Evolutionary conservation across 1,140 invertebrate species (phyloP).

Genomic region (Akabosia matsudoensis): DNA sequence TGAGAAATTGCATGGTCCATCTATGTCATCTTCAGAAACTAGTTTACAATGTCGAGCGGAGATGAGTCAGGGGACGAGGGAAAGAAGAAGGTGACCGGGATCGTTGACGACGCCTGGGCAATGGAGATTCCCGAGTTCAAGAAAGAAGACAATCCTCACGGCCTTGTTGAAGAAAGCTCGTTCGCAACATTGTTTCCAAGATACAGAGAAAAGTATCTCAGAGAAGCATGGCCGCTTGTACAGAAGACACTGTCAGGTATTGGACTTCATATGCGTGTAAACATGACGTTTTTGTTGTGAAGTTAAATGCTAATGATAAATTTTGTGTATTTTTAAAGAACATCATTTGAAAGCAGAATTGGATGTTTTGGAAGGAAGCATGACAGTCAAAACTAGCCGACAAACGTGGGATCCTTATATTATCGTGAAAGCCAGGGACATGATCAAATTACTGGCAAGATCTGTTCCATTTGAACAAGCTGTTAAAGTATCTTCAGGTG

Average conservation of each 20-base stretch:
- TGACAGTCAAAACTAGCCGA: conserved; percentile 90
- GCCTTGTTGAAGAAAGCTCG: conserved; percentile 70
- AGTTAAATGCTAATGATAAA: neutral
- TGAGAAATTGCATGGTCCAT: too few relatives aligned
- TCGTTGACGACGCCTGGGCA: conserved; percentile 80
- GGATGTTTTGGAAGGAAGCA: conserved; percentile 91
- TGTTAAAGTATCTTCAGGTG: conserved; percentile 62
- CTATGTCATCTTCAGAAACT: conserved; percentile 7
- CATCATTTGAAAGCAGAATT: conserved; percentile 83
- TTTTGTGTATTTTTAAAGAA: too few relatives aligned
- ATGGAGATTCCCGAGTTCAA: conserved; percentile 88
- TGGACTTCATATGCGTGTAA: conserved; percentile 17
- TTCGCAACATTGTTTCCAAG: conserved; percentile 81
- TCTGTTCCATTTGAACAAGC: conserved; percentile 98
- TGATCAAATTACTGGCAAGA: conserved; percentile 90
- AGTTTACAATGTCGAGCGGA: conserved; percentile 17
- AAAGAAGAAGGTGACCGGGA: conserved; percentile 46
- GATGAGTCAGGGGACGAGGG: conserved; percentile 24
- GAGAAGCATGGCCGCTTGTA: conserved; percentile 92
- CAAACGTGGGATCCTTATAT: conserved; percentile 99
- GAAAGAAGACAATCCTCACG: conserved; percentile 84
- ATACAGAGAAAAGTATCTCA: conserved; percentile 94
- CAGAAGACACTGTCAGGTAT: conserved; percentile 67
- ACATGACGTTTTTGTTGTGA: conserved; percentile 26
- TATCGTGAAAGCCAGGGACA: conserved; percentile 92